Percentiles rank a stretch among this genome's conserved stretches.
phyloP scores from a whole-genome alignment of 2,888 invertebrate genomes.

The Thereva unica region DNA sequence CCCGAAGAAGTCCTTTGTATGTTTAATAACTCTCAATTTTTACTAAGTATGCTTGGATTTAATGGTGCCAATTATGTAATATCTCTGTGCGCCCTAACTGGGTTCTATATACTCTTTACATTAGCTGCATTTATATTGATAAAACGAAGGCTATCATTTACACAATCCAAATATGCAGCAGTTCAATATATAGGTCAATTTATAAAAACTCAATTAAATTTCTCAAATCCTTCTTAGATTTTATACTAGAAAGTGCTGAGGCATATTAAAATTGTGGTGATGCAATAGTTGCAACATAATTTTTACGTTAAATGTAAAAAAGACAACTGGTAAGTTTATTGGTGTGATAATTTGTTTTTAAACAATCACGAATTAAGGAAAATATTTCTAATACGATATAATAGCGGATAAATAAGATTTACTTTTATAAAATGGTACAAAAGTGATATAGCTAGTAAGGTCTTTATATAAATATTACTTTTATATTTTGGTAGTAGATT shows the following conservation, averaged over 20 bases:
- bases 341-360: no score
- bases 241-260: not conserved
- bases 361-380: no score
- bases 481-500: no score
- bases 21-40: constrained; percentile 72
- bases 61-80: constrained; percentile 69
- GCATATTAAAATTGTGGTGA: no score
- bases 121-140: constrained; percentile 72
- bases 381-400: no score
- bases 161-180: constrained; percentile 66
- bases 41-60: constrained; percentile 77
- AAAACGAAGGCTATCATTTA: constrained; percentile 66
- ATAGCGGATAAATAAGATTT: no score
- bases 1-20: constrained; percentile 73
- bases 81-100: constrained; percentile 68
- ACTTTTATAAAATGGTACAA: no score
- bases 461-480: no score
- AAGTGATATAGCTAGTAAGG: no score
- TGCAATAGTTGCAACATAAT: no score
- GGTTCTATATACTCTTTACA: constrained; percentile 73
- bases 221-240: constrained; percentile 50
- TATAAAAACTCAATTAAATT: constrained; percentile 67
- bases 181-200: constrained; percentile 72
- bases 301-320: no score
- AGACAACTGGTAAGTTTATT: no score